These are phyloP conservation scores for Poecilia velifera DNA, from an alignment of 2,797 vertebrate species.

Conservation along the genomic window DNA sequence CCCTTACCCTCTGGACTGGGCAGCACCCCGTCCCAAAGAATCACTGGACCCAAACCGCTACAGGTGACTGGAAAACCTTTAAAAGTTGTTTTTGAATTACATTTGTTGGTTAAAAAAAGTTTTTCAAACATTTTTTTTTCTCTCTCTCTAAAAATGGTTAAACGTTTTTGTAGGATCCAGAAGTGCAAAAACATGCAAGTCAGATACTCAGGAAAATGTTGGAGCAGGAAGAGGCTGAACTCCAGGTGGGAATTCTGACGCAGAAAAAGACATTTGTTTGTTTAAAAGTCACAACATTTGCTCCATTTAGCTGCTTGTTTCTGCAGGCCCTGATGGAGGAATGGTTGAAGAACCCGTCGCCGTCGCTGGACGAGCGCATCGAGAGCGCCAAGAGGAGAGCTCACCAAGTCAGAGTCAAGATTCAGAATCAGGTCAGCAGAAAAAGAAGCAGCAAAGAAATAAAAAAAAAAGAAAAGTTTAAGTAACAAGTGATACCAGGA, in stretches of 20 bases:
- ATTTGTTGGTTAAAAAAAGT: no score
- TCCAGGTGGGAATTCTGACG: slow-evolving; percentile 81
- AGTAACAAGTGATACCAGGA: not conserved
- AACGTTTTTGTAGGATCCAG: slow-evolving; percentile 80
- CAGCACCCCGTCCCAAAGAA: slow-evolving; percentile 78
- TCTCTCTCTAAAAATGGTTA: not conserved
- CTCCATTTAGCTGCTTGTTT: not conserved
- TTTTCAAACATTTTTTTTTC: not conserved
- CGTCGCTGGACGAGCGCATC: slow-evolving; percentile 86
- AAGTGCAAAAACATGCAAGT: slow-evolving; percentile 91
- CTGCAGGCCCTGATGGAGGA: slow-evolving; percentile 85
- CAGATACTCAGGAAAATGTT: slow-evolving; percentile 95
- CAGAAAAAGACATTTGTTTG: not conserved
- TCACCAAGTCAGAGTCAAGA: slow-evolving; percentile 88
- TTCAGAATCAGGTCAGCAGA: slow-evolving; percentile 86
- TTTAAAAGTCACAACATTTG: not conserved
- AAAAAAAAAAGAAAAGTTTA: not conserved
- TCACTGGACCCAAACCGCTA: slow-evolving; percentile 89
- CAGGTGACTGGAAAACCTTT: slow-evolving; percentile 77
- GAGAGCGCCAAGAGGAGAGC: slow-evolving; percentile 89
- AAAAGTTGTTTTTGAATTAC: not conserved
- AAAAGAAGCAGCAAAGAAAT: not conserved
- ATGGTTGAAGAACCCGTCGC: slow-evolving; percentile 82
- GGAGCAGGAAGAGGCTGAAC: slow-evolving; percentile 90
- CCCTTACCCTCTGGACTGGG: slow-evolving; percentile 80